Base-by-base conservation (phyloP, 2,888 invertebrate genomes). In the Yponomeuta malinellus region DNA sequence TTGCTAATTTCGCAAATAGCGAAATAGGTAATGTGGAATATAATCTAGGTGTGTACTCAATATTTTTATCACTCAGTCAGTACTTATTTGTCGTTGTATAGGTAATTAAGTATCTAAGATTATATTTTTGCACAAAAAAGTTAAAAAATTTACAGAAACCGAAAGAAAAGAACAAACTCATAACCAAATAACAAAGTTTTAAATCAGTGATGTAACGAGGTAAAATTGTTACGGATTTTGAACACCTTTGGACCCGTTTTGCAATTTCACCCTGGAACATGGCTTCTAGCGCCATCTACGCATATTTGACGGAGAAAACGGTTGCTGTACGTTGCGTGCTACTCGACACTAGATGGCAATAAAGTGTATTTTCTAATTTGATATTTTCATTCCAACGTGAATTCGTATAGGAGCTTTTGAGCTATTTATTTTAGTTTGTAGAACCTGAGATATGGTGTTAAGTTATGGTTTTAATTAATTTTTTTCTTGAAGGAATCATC, bases 311-410 rank as follows among this genome's bases (percentile, higher is more conserved):
- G 33, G 6, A 65, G 2, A 29, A 29, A 31, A 31, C 10, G 33
- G 48, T 68, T 48, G 70, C 71, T 72, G n/a, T 66, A 37, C 31
- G 74, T 74, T 74, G 65, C 6, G 2, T 31, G 84, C 89, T 89
- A 90, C 88, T 85, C 89, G 74, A 74, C 80, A 74, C 77, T 74
- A 89, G 89, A 83, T 85, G 88, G 85, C 86, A 82, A 72, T 83
- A 29, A 15, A 5, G 67, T 33, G 10, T 23, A 63, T 64, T 64
- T 59, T 64, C 29, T 23, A 31, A 23, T 64, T 64, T 10, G 37
- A 37, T 3, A 59, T 15, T 59, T 15, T 59, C 1, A 59, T 15
- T 15, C 1, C 15, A 59, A 12, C 15, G 31, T 33, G 10, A 31
- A 64, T 29, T 64, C 64, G 10, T 31, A 64, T 64, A 6, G 31